Percentiles rank a stretch among this genome's conserved stretches.
These are phyloP conservation scores for Odontomyia ornata DNA, from an alignment of 2,888 invertebrate species.

Conservation along the genomic window DNA sequence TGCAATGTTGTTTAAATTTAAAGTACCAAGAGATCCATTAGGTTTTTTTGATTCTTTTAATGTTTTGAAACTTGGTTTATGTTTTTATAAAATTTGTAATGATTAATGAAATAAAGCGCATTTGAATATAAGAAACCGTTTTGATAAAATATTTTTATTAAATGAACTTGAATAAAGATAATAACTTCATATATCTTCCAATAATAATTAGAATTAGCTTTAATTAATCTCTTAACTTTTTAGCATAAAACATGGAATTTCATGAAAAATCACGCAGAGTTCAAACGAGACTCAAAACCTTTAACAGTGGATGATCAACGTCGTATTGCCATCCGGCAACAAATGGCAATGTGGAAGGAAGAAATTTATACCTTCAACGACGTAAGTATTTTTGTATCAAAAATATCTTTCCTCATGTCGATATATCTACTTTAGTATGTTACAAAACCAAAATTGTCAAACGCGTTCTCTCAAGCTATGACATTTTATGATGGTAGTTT, in stretches of 20 bases:
- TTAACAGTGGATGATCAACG: slow-evolving; percentile 69
- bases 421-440: slow-evolving; percentile 61
- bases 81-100: no score
- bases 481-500: slow-evolving; percentile 71
- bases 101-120: no score
- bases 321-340: slow-evolving; percentile 68
- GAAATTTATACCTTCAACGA: slow-evolving; percentile 64
- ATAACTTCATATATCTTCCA: no score
- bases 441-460: slow-evolving; percentile 65
- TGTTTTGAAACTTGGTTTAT: no score
- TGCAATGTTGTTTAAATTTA: no score
- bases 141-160: no score
- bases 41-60: no score
- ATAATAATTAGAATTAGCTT: no score
- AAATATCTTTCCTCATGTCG: background rate
- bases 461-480: slow-evolving; percentile 67
- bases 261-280: slow-evolving; percentile 70
- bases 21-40: no score
- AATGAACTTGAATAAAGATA: no score
- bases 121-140: no score
- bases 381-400: background rate
- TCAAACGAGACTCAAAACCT: slow-evolving; percentile 65
- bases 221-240: no score
- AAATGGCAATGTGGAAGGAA: slow-evolving; percentile 74
- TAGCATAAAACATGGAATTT: slow-evolving; percentile 70